These are phyloP conservation scores for Sebastes miniatus DNA, from an alignment of 2,797 vertebrate species.

Conservation along the genomic window DNA sequence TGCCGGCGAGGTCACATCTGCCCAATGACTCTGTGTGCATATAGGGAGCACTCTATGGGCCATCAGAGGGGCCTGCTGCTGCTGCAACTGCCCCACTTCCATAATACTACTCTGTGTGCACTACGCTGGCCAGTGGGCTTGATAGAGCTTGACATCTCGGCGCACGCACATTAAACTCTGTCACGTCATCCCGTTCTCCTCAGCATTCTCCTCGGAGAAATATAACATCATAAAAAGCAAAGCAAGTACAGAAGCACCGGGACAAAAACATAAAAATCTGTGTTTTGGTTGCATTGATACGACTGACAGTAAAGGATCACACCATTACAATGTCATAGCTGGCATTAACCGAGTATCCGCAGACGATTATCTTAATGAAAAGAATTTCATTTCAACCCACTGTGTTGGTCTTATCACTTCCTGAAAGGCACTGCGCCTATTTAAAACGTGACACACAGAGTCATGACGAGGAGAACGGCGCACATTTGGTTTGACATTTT, in stretches of 20 bases:
- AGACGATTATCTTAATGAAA: slow-evolving; percentile 65
- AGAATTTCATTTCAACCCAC: slow-evolving; percentile 52
- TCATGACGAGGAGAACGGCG: slow-evolving; percentile 28
- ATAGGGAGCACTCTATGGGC: slow-evolving; percentile 75
- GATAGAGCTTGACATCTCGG: slow-evolving; percentile 64
- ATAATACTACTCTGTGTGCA: slow-evolving; percentile 72
- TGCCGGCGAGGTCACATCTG: slow-evolving; percentile 84
- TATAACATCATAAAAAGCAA: slow-evolving; percentile 46
- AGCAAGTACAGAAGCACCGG: not conserved
- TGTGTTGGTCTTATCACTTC: slow-evolving; percentile 63
- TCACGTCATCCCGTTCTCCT: slow-evolving; percentile 59
- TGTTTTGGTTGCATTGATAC: slow-evolving; percentile 43
- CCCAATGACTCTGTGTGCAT: slow-evolving; percentile 80
- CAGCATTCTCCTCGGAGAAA: slow-evolving; percentile 38
- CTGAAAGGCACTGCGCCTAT: slow-evolving; percentile 55
- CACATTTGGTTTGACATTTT: slow-evolving; percentile 58
- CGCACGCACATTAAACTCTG: slow-evolving; percentile 63
- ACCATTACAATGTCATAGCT: slow-evolving; percentile 49
- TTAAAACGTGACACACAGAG: slow-evolving; percentile 56
- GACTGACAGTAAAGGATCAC: slow-evolving; percentile 49
- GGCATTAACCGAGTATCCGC: slow-evolving; percentile 31
- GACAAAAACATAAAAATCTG: slow-evolving; percentile 51
- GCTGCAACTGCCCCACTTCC: slow-evolving; percentile 72
- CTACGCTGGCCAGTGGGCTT: slow-evolving; percentile 52
- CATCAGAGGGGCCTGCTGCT: slow-evolving; percentile 70